Percentiles rank a stretch among this genome's conserved stretches.
Evolutionary conservation across 2,113 vertebrate species (phyloP).

Genomic region (Hymenochirus boettgeri): DNA sequence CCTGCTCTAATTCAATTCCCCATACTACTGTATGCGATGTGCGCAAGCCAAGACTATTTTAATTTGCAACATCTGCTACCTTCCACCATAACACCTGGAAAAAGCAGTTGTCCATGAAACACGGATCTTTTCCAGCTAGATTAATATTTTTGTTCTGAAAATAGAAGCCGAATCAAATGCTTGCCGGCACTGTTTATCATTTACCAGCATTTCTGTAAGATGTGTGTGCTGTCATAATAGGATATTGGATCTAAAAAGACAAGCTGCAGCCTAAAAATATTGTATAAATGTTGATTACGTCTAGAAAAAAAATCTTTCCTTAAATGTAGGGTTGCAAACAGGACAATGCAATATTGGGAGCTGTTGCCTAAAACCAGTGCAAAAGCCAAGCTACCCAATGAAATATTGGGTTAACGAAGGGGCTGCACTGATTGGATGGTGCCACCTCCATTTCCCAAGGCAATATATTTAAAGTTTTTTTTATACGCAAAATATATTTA

Average conservation of each 20-base stretch:
- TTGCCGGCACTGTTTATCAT: slow-evolving; percentile 5
- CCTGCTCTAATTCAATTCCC: slow-evolving; percentile 18
- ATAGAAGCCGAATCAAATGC: background rate
- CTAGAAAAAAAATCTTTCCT: no score
- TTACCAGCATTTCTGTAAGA: slow-evolving; percentile 10
- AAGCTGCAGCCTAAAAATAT: no score
- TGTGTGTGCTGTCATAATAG: slow-evolving; percentile 15
- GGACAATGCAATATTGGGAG: no score
- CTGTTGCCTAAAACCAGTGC: no score
- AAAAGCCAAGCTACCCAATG: no score
- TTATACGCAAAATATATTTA: no score
- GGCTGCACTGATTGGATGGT: no score
- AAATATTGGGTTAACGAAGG: no score
- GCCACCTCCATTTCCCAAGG: no score
- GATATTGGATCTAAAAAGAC: slow-evolving; percentile 15
- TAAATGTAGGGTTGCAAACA: no score
- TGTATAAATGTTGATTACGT: no score
- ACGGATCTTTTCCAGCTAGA: slow-evolving; percentile 25
- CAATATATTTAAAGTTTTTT: no score
- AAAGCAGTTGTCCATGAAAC: slow-evolving; percentile 21
- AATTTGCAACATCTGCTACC: slow-evolving; percentile 38
- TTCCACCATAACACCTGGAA: slow-evolving; percentile 29
- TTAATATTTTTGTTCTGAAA: slow-evolving; percentile 24
- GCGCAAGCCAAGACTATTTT: slow-evolving; percentile 30
- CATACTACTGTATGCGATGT: slow-evolving; percentile 14